Percentiles rank a stretch among this genome's conserved stretches.
Evolutionary conservation across 2,113 vertebrate species (phyloP).

Genomic region (Ageneiosus marmoratus): DNA sequence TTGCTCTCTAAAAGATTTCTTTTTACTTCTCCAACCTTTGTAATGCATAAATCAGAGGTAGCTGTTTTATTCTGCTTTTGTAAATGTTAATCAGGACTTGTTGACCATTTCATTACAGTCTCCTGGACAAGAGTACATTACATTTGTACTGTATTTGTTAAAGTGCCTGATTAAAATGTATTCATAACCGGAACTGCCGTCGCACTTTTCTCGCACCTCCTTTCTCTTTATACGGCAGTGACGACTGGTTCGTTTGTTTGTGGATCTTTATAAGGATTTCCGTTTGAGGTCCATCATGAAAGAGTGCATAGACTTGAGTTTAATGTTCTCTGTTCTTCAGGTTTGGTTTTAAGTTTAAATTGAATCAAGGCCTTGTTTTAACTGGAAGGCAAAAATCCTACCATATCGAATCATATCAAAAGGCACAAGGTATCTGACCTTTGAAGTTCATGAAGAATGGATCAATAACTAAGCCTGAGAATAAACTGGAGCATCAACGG

Average conservation of each 20-base stretch:
- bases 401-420: conserved; percentile 24
- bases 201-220: neutral
- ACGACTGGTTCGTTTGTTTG: neutral
- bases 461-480: conserved; percentile 40
- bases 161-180: conserved; percentile 74
- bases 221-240: neutral
- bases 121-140: conserved; percentile 45
- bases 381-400: conserved; percentile 1
- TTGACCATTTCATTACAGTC: conserved; percentile 18
- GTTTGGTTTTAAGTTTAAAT: conserved; percentile 11
- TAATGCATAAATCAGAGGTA: conserved; percentile 9
- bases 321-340: neutral
- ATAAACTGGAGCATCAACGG: conserved; percentile 33
- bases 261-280: neutral
- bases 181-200: conserved; percentile 28
- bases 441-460: conserved; percentile 30
- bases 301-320: neutral
- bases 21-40: conserved; percentile 25
- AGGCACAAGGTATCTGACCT: conserved; percentile 20
- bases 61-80: conserved; percentile 18
- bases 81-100: conserved; percentile 31
- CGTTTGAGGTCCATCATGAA: neutral
- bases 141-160: conserved; percentile 61
- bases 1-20: conserved; percentile 22
- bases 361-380: conserved; percentile 19